Conservation (phyloP, 2,797 vertebrate species). For the Typhlichthys eigenmanni region DNA sequence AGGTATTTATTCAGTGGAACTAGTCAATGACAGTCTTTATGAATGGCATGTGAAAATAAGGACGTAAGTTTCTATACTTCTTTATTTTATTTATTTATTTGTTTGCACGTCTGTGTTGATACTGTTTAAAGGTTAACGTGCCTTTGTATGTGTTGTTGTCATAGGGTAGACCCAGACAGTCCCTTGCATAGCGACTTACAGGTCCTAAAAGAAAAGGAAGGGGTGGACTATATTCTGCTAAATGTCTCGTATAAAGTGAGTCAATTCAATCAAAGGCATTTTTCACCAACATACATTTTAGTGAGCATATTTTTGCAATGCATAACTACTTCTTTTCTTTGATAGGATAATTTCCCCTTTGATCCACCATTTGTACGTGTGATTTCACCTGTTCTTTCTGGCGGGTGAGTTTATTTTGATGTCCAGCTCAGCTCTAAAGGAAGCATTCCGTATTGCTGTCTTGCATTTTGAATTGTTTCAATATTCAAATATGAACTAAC, state of each 20-base stretch:
- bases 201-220: conserved; percentile 98
- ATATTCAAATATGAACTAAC: background rate
- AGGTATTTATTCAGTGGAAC: conserved; percentile 99
- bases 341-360: conserved; percentile 97
- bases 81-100: background rate
- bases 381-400: conserved; percentile 93
- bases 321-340: conserved; percentile 8
- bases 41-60: conserved; percentile 97
- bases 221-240: conserved; percentile 96
- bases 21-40: conserved; percentile 95
- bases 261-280: conserved; percentile 5
- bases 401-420: conserved; percentile 83
- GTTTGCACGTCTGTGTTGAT: background rate
- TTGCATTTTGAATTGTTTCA: conserved; percentile 1
- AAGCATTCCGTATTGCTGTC: background rate
- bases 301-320: background rate
- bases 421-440: background rate
- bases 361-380: conserved; percentile 98
- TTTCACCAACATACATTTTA: background rate
- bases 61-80: conserved; percentile 83
- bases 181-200: conserved; percentile 96
- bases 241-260: conserved; percentile 99
- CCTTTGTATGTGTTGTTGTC: conserved; percentile 6
- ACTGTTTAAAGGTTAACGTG: background rate
- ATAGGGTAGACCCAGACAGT: conserved; percentile 96